Base-by-base conservation (phyloP, 2,113 vertebrate genomes). In the Salminus brasiliensis region DNA sequence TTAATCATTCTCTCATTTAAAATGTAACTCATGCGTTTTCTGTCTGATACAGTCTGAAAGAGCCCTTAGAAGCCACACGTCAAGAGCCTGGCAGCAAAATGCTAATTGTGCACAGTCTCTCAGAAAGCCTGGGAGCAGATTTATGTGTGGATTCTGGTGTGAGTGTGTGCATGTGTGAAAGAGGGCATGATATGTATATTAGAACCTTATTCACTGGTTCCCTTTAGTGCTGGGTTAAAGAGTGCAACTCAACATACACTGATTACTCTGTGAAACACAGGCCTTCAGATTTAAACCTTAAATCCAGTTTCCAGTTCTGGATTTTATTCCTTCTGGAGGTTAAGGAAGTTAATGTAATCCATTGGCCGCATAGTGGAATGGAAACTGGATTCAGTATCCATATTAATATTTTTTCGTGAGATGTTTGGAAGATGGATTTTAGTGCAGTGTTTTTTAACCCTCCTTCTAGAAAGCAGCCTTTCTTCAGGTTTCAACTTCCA, bases 121-220 rank as follows among this genome's bases (percentile, higher is more conserved):
- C 85, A 76, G 55, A 91, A 83, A 88, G 81, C 83, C 83, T 82
- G 78, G 83, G 83, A 36, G 34, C 43, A 79, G 29, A 66, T 11
- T n/a, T 25, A n/a, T n/a, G n/a, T n/a, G n/a, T n/a, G n/a, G n/a
- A n/a, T n/a, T n/a, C n/a, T n/a, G n/a, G n/a, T n/a, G n/a, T 39
- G 15, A 30, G 15, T 60, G 29, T 25, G 52, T 89, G 88, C 89
- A 18, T 5, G 7, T 32, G 5, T 32, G 55, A 27, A 68, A 85
- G 81, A 80, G 81, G 78, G 78, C 83, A 79, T 85, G 85, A 80
- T 83, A 82, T 89, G 84, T 90, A 84, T 90, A 88, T 91, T 88
- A 86, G 85, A 83, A 84, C 79, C 87, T 89, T 87, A 90, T 90
- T 88, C 87, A 87, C 86, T 85, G 87, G 85, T 85, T 85, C 85